These are phyloP conservation scores for Drosophila meridionalis DNA, from an alignment of 2,888 invertebrate species.

Conservation along the genomic window DNA sequence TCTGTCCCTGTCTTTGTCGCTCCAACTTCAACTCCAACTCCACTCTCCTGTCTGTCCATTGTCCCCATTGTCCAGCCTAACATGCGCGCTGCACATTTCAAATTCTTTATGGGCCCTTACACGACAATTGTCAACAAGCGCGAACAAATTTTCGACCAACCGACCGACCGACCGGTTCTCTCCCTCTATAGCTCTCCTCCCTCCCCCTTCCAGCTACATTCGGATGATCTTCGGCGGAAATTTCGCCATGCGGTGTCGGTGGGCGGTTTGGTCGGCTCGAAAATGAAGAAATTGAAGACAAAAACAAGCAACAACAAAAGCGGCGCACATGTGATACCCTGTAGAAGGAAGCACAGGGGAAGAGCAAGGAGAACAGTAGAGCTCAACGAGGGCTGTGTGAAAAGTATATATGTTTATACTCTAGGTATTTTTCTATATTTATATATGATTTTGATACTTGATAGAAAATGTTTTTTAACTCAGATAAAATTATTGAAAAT, in stretches of 20 bases:
- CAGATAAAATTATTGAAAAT: too few species aligned
- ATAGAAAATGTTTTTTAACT: too few species aligned
- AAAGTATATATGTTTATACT: background rate
- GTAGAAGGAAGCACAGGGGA: background rate
- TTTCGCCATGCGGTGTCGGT: constrained; percentile 61
- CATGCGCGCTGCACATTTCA: constrained; percentile 69
- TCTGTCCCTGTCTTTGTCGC: background rate
- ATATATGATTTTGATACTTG: too few species aligned
- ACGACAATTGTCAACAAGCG: constrained; percentile 79
- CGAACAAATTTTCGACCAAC: constrained; percentile 64
- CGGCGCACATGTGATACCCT: constrained; percentile 59
- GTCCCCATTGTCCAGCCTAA: constrained; percentile 46
- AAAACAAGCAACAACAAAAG: constrained; percentile 26
- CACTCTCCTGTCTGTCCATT: background rate
- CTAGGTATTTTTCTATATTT: too few species aligned
- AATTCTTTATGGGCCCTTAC: constrained; percentile 75
- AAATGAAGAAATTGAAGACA: constrained; percentile 76
- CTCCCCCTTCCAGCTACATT: background rate
- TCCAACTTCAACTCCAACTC: background rate
- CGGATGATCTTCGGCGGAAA: constrained; percentile 53
- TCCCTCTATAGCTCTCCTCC: background rate
- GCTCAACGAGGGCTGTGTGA: constrained; percentile 37
- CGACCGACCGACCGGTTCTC: constrained; percentile 67
- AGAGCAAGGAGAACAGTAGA: background rate
- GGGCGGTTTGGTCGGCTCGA: constrained; percentile 54